Percentiles rank a stretch among this genome's conserved stretches.
These are phyloP conservation scores for Semaprochilodus insignis DNA, from an alignment of 2,797 vertebrate species.

Conservation along the genomic window DNA sequence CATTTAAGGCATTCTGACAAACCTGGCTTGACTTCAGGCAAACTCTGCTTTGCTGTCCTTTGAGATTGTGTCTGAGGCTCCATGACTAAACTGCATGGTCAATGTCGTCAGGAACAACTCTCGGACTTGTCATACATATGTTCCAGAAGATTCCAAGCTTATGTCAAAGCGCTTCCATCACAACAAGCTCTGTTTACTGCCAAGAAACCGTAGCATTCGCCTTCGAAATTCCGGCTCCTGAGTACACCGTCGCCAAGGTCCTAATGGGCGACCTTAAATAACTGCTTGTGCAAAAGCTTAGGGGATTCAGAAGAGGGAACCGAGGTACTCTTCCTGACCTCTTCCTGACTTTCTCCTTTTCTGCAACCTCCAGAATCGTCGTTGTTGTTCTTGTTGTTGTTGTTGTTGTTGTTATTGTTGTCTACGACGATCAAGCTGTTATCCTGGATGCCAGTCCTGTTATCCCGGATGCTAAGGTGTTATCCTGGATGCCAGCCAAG, in stretches of 20 bases:
- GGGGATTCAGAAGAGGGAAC: neutral
- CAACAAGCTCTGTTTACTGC: neutral
- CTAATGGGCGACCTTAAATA: neutral
- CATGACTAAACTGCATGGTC: neutral
- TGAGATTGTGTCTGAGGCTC: neutral
- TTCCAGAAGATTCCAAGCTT: neutral
- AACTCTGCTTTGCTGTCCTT: too few relatives aligned
- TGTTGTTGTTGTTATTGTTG: conserved; percentile 8
- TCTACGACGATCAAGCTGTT: too few relatives aligned
- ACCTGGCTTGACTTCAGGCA: too few relatives aligned
- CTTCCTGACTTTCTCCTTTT: too few relatives aligned
- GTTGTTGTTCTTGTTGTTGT: conserved; percentile 6
- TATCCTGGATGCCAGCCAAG: neutral
- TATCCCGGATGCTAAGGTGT: too few relatives aligned
- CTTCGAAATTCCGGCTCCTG: neutral
- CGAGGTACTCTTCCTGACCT: neutral
- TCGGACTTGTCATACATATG: neutral
- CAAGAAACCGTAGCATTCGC: neutral
- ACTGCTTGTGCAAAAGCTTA: neutral
- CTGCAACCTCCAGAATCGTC: neutral
- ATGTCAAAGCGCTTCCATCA: neutral
- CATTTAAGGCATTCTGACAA: too few relatives aligned
- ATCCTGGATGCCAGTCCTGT: too few relatives aligned
- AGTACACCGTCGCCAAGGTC: neutral
- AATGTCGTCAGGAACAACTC: neutral